Evolutionary conservation across 1,140 invertebrate species (phyloP), one percentile per base, ranked within the genome.

Genomic region (Drosophila takahashii): DNA sequence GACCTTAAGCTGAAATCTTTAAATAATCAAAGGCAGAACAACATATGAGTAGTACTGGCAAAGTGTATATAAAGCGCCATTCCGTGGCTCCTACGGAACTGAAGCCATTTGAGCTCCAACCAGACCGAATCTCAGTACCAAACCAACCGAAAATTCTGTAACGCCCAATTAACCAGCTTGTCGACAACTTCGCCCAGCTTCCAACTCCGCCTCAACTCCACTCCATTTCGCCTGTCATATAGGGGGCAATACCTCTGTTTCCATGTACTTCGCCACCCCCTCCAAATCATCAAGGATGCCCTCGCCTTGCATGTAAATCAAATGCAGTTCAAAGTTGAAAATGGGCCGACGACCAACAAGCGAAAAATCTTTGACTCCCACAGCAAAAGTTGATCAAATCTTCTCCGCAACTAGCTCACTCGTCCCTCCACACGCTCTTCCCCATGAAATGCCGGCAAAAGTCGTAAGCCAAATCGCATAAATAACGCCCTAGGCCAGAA

Each of bases 311-410:
- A 84, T 83, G 79, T 83, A 83, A 84, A 83, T 83, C 80, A 84
- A 84, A 70, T 61, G 80, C 57, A 79, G 80, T 83, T 83, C 80
- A 83, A 84, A 83, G 80, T 83, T 84, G 64, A 83, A 84, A 83
- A 76, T 70, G 64, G 59, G 64, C 76, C 54, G 77, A 62, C 57
- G 60, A 77, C 66, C 53, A 58, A 74, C 69, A 60, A 32, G 52
- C 54, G 74, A 79, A 79, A 83, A 83, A 83, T 83, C 80, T 70
- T 84, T 71, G 60, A 58, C 56, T 66, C 47, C 70, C 75, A 79
- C 62, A 61, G 66, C 42, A 54, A 83, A 83, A 84, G 80, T 84
- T 83, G 80, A 83, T 83, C 80, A 83, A 83, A 83, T 83, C 80
- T 83, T 79, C 22, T 18, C 34, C 16, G 48, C 54, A 29, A 47